Conservation (phyloP, 1,140 invertebrate species). For the Papilio helenus region DNA sequence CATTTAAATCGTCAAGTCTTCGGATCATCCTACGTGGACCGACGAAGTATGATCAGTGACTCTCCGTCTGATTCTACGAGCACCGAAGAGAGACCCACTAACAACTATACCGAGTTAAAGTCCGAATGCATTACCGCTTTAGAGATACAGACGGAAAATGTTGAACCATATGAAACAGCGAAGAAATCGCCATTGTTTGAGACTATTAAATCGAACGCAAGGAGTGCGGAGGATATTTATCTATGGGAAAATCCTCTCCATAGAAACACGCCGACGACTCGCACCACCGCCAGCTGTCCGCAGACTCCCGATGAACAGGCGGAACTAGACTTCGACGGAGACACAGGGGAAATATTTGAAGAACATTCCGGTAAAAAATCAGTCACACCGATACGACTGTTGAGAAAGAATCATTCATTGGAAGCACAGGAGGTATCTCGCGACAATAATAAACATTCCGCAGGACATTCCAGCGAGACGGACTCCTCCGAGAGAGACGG, state of each 20-base stretch:
- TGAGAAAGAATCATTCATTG: conserved; percentile 73
- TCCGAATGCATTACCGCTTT: conserved; percentile 49
- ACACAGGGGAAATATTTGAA: conserved; percentile 83
- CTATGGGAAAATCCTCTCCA: conserved; percentile 91
- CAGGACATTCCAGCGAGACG: conserved; percentile 67
- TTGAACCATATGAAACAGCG: conserved; percentile 54
- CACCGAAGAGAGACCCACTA: conserved; percentile 73
- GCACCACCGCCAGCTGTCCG: conserved; percentile 77
- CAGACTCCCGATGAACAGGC: conserved; percentile 88
- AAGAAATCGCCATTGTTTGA: conserved; percentile 72
- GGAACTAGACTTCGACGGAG: conserved; percentile 87
- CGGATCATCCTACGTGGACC: conserved; percentile 80
- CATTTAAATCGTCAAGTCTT: conserved; percentile 92
- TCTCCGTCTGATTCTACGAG: conserved; percentile 75
- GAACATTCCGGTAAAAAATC: conserved; percentile 86
- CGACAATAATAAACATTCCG: conserved; percentile 56
- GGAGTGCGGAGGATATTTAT: conserved; percentile 86
- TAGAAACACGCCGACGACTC: conserved; percentile 78
- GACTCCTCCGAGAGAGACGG: conserved; percentile 65
- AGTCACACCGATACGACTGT: conserved; percentile 84
- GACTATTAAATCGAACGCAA: conserved; percentile 70
- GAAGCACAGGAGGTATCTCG: conserved; percentile 59
- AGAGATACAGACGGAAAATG: conserved; percentile 53
- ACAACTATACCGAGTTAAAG: conserved; percentile 63
- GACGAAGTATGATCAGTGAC: conserved; percentile 70